These are phyloP conservation scores for Neomorphus geoffroyi DNA, from an alignment of 2,797 vertebrate species.

Conservation along the genomic window DNA sequence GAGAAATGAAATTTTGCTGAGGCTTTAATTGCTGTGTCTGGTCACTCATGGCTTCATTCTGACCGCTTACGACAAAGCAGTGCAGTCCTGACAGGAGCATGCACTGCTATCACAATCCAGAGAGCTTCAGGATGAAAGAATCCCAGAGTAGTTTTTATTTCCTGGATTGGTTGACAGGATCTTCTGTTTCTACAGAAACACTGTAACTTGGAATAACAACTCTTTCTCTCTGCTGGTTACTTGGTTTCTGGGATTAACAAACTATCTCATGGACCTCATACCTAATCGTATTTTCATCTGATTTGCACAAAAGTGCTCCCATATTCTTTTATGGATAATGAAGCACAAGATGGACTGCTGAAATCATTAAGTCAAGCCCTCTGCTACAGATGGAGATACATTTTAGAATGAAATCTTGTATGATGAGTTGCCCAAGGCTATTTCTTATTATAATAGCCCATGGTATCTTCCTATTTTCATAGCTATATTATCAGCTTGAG, in stretches of 20 bases:
- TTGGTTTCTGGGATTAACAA: not conserved
- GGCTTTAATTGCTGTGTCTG: not conserved
- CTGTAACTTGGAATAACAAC: not conserved
- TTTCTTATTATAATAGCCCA: not conserved
- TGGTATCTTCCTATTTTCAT: not conserved
- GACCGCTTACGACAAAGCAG: not conserved
- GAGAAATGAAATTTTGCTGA: not conserved
- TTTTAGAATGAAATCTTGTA: not conserved
- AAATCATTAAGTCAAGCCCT: not conserved
- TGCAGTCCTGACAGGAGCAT: not conserved
- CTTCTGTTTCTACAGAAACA: not conserved
- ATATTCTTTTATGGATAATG: accelerated
- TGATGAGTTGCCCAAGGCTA: not conserved
- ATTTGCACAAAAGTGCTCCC: not conserved
- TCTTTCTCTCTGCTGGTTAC: not conserved
- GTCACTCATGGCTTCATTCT: not conserved
- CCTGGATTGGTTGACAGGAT: not conserved
- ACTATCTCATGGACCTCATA: not conserved
- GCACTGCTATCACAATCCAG: not conserved
- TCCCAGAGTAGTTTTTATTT: not conserved
- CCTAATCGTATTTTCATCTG: not conserved
- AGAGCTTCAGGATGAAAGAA: not conserved
- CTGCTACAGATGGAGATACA: not conserved
- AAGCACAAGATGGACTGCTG: not conserved
- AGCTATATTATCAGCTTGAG: not conserved